Base-by-base conservation (phyloP, 2,113 vertebrate genomes). In the Pithys albifrons region DNA sequence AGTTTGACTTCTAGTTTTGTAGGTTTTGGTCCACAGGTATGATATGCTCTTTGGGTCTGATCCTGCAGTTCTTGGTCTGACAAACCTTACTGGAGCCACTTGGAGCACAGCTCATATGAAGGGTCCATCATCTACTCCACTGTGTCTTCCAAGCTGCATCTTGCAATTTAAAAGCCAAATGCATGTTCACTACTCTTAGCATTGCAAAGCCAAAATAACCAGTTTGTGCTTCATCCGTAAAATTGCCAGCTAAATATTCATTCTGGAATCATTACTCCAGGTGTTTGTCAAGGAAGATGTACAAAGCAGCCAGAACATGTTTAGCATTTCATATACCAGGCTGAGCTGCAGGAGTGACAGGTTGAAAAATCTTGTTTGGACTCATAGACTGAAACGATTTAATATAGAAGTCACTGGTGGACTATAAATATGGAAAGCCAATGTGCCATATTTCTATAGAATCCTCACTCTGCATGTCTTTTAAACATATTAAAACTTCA, bases 341-440 rank as follows among this genome's bases (percentile, higher is more conserved):
- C 41, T 92, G 85, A 94, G 65, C 74, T 54, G 80, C 4, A 1
- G 71, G 55, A 88, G 37, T 93, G 89, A 92, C 85, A 86, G 93
- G 61, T 75, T 88, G 92, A 95, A 95, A 95, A 93, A 95, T 89
- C 94, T 95, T 92, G 74, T 93, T 96, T 95, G 62, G 91, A 54
- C 91, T 90, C 92, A 51, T 24, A 79, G 86, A 89, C 87, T 88
- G 94, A 95, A 96, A 86, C 59, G 5, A 1, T 91, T 94, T 92
- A 93, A 96, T 95, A 91, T 22, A 93, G 92, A 93, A 91, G 59
- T 94, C 81, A 91, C n/a, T 28, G 35, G 52, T 94, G 88, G 70
- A 51, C 81, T 88, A 84, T 91, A 91, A 94, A 96, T 74, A 91
- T 46, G 87, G 85, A 95, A 95, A 94, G 66, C 59, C 46, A 70